Base-by-base conservation (phyloP, 2,797 vertebrate species). In the Ptychadena robeensis region DNA sequence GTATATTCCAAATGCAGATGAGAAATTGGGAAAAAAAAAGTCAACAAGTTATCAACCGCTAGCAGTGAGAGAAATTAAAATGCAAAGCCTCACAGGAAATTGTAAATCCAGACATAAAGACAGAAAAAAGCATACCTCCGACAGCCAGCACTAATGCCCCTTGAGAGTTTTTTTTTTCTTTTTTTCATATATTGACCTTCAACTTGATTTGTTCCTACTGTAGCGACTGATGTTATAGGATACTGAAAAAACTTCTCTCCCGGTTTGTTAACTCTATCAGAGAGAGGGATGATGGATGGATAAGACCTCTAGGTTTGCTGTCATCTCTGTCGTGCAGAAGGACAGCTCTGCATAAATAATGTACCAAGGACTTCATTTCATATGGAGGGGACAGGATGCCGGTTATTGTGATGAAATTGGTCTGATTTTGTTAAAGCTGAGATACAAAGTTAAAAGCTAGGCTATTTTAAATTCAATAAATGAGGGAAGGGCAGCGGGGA, bases 1-100 rank as follows among this genome's bases (percentile, higher is more conserved):
- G 77, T 84, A 68, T 79, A 79, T 79, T 68, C 44, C 11, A 84
- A 61, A 79, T 79, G 69, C 64, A 84, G 82, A 84, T 74, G 70
- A 80, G 76, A 74, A 44, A 83, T 79, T 28, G 44, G n/a, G 31
- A 73, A 68, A 25, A 68, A 25, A 63, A 28, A 34, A 73, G 32
- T 57, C 67, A 83, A 74, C 40, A 73, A 84, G 69, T 69, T 83
- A 79, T 72, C 61, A 67, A 73, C 69, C 73, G 75, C 82, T 79
- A 38, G 69, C 44, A 67, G 61, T 3, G 69, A 59, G 34, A 66
- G 32, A 79, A 79, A 79, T 73, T 73, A 84, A 79, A 77, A 82
- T 82, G 66, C 81, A 82, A 77, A 82, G 67, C 35, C 66, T 77
- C 67, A 53, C 81, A 64, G 73, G 73, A 71, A 77, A 82, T 64